These are phyloP conservation scores for Acleris holmiana DNA, from an alignment of 2,888 invertebrate species.

Conservation along the genomic window DNA sequence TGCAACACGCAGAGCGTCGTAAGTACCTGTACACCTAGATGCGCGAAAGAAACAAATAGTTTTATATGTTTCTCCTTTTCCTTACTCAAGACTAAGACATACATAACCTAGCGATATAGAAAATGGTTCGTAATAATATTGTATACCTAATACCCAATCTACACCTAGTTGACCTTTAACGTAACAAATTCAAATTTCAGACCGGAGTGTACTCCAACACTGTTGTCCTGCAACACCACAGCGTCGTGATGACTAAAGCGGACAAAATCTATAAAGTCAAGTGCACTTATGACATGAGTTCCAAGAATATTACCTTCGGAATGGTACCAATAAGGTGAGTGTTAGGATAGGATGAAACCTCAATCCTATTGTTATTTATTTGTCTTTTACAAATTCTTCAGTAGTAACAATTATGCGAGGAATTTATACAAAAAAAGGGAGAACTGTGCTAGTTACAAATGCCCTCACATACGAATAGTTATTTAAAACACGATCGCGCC, in stretches of 20 bases:
- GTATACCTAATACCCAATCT: too few relatives aligned
- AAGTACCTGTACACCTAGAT: constrained; percentile 72
- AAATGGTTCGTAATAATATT: too few relatives aligned
- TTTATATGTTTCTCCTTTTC: too few relatives aligned
- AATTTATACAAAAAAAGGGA: constrained; percentile 46
- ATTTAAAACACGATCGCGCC: constrained; percentile 61
- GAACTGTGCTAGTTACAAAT: constrained; percentile 24
- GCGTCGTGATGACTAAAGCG: constrained; percentile 98
- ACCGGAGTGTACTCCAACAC: constrained; percentile 97
- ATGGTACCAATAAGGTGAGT: constrained; percentile 97
- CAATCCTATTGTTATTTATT: neutral
- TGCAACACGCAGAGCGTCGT: constrained; percentile 98
- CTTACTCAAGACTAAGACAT: too few relatives aligned
- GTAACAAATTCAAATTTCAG: constrained; percentile 80
- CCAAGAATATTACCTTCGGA: constrained; percentile 97
- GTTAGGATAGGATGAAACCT: neutral
- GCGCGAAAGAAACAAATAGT: too few relatives aligned
- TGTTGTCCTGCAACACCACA: constrained; percentile 96
- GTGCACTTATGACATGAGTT: constrained; percentile 98
- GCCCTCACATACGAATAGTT: constrained; percentile 48
- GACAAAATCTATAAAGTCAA: constrained; percentile 98
- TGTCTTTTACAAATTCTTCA: neutral
- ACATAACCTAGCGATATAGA: too few relatives aligned
- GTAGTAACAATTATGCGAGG: neutral
- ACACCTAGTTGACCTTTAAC: neutral